These are phyloP conservation scores for Pica pica DNA, from an alignment of 2,113 vertebrate genomes.

Conservation along the genomic window DNA sequence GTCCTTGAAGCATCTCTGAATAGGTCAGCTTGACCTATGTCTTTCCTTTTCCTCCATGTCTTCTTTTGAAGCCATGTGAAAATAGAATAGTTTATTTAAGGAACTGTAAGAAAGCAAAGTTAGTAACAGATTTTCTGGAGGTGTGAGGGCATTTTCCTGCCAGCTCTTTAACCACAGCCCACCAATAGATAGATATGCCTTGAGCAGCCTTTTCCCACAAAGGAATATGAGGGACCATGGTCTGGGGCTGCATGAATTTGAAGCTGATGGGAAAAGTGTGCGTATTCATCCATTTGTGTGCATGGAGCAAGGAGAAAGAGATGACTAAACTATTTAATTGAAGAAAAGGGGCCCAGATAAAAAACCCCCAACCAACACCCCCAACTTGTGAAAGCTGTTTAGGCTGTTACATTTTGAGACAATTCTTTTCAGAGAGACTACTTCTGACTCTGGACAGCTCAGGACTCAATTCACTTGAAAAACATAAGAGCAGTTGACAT, in stretches of 20 bases:
- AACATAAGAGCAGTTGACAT: not conserved
- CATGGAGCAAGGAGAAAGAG: not conserved
- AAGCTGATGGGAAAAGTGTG: not conserved
- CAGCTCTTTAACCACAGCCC: not conserved
- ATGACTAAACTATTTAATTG: not conserved
- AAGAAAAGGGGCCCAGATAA: not conserved
- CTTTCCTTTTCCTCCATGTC: not conserved
- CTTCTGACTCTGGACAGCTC: not conserved
- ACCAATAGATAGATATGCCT: not conserved
- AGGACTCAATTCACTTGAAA: not conserved
- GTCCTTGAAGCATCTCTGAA: not conserved
- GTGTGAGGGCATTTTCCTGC: not conserved
- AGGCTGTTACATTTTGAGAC: not conserved
- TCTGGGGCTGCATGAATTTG: not conserved
- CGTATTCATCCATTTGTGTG: not conserved
- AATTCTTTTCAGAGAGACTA: not conserved
- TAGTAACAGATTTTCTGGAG: not conserved
- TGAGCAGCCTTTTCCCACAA: not conserved
- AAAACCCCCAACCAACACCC: not conserved
- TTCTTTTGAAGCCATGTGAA: not conserved
- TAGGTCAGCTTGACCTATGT: not conserved
- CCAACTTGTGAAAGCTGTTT: not conserved
- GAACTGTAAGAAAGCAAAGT: not conserved
- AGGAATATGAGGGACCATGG: not conserved
- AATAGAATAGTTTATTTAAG: not conserved